Evolutionary conservation across 2,113 vertebrate species (phyloP).

Genomic region (Osmerus mordax): DNA sequence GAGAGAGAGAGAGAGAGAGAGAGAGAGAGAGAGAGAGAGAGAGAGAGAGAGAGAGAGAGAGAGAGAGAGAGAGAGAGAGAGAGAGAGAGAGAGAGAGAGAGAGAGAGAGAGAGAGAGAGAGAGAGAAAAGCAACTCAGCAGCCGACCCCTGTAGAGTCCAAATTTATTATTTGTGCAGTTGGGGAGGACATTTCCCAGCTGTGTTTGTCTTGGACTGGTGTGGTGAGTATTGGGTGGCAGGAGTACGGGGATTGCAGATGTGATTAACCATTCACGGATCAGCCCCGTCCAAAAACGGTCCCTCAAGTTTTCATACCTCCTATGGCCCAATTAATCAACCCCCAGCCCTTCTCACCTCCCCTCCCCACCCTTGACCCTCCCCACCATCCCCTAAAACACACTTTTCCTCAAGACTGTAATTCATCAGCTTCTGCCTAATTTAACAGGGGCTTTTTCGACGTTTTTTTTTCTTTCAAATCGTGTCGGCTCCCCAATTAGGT

Average conservation of each 20-base stretch:
- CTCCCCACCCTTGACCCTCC: no score
- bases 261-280: conserved; percentile 70
- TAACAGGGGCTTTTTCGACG: conserved; percentile 42
- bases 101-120: not conserved
- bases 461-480: conserved; percentile 8
- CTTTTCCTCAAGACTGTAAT: conserved; percentile 53
- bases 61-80: not conserved
- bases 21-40: not conserved
- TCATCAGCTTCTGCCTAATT: conserved; percentile 51
- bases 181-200: conserved; percentile 76
- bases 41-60: not conserved
- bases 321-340: conserved; percentile 68
- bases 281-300: conserved; percentile 52
- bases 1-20: not conserved
- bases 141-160: not conserved
- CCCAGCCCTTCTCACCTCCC: no score
- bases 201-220: conserved; percentile 77
- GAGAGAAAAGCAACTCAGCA: not conserved
- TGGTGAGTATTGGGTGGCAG: conserved; percentile 74
- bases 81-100: not conserved
- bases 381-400: conserved; percentile 41
- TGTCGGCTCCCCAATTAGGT: conserved; percentile 55
- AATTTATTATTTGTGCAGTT: conserved; percentile 70
- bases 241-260: conserved; percentile 62
- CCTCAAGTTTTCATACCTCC: conserved; percentile 67